Percentiles rank a stretch among this genome's conserved stretches.
These are phyloP conservation scores for Patella depressa DNA, from an alignment of 2,888 invertebrate genomes.

Conservation along the genomic window DNA sequence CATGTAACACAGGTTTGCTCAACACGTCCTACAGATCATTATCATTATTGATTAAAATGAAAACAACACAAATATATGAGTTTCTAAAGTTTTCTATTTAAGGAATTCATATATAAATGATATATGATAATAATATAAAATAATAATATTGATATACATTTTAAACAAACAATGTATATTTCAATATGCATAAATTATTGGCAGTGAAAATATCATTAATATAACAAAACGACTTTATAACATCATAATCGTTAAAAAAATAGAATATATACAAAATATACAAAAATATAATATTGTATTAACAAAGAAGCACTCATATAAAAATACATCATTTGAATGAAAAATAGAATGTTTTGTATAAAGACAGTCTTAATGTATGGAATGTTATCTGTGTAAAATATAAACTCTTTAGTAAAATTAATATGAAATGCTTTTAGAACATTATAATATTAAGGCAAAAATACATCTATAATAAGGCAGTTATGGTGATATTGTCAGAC, in stretches of 20 bases:
- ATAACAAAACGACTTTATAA: background rate
- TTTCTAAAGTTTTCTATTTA: background rate
- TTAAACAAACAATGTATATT: slow-evolving; percentile 4
- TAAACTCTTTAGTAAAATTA: background rate
- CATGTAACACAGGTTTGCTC: no score
- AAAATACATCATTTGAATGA: background rate
- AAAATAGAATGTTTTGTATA: no score
- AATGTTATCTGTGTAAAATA: background rate
- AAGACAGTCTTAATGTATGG: background rate
- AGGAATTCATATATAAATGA: background rate
- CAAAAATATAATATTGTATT: slow-evolving; percentile 4
- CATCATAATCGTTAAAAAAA: background rate
- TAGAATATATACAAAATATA: background rate
- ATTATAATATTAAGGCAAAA: no score
- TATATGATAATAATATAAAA: slow-evolving; percentile 5
- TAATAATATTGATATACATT: slow-evolving; percentile 6
- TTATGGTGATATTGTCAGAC: no score
- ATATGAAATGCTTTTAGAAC: no score
- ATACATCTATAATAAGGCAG: no score
- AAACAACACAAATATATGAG: no score
- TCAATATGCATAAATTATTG: slow-evolving; percentile 7
- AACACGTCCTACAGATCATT: no score
- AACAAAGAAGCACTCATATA: slow-evolving; percentile 4
- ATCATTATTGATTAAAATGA: no score
- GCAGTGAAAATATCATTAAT: slow-evolving; percentile 8